Evolutionary conservation across 2,797 vertebrate species (phyloP).

Genomic region (Chromis chromis): DNA sequence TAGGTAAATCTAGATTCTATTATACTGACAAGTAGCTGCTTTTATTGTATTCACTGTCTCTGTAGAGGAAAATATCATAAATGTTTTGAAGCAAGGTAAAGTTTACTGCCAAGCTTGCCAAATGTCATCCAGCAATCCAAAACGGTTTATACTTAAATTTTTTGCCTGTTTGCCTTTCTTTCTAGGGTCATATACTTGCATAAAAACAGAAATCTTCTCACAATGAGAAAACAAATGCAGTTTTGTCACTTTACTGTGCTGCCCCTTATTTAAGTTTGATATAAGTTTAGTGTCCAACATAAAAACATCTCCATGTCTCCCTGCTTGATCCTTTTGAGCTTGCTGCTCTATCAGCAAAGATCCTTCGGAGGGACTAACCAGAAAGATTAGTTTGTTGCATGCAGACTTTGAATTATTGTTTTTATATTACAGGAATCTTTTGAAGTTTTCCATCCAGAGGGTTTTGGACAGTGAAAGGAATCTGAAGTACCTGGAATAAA

Average conservation of each 20-base stretch:
- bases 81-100: not conserved
- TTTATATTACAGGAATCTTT: not conserved
- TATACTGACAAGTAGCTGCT: not conserved
- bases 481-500: not conserved
- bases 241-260: no score
- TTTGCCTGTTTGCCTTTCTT: no score
- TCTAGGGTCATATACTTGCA: no score
- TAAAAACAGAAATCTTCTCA: no score
- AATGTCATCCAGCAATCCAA: no score
- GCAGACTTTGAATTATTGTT: not conserved
- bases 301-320: no score
- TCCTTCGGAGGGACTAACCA: no score
- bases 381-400: not conserved
- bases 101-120: no score
- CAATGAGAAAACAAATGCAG: no score
- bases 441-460: not conserved
- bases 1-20: not conserved
- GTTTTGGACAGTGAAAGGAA: not conserved
- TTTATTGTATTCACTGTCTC: not conserved
- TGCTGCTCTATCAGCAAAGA: not conserved
- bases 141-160: no score
- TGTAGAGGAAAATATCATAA: not conserved
- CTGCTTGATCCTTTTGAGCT: no score
- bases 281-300: not conserved
- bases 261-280: no score